These are phyloP conservation scores for Kryphioiulus occultus DNA, from an alignment of 2,888 invertebrate genomes.

Conservation along the genomic window DNA sequence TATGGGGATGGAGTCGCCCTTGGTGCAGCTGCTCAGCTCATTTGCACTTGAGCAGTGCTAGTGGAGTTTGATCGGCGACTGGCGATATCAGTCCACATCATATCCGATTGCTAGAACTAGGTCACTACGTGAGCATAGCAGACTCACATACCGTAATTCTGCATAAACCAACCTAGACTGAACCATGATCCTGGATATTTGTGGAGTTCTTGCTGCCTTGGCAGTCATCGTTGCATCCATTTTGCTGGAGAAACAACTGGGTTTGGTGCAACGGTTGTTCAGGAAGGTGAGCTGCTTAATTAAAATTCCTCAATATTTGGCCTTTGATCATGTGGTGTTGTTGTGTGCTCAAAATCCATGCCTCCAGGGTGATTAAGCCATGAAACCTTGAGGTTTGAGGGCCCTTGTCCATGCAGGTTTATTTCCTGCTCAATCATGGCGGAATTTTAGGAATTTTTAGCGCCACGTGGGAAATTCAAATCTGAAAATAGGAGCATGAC, in stretches of 20 bases:
- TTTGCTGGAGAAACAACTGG: conserved; percentile 3
- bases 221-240: not conserved
- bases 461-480: too few relatives aligned
- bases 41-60: not conserved
- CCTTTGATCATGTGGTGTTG: too few relatives aligned
- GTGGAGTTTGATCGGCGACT: not conserved
- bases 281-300: not conserved
- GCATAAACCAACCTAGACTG: not conserved
- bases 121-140: not conserved
- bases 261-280: not conserved
- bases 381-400: too few relatives aligned
- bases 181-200: not conserved
- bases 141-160: not conserved
- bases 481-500: too few relatives aligned
- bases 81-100: not conserved
- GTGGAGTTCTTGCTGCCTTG: not conserved
- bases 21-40: not conserved
- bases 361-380: too few relatives aligned
- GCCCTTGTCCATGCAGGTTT: too few relatives aligned
- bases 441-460: too few relatives aligned
- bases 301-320: not conserved
- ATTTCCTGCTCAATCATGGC: too few relatives aligned
- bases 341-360: too few relatives aligned
- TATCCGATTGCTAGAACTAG: not conserved
- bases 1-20: not conserved